Evolutionary conservation across 2,113 vertebrate species (phyloP), one percentile per base, ranked within the genome.

Genomic region (Xyliphius kryptos): DNA sequence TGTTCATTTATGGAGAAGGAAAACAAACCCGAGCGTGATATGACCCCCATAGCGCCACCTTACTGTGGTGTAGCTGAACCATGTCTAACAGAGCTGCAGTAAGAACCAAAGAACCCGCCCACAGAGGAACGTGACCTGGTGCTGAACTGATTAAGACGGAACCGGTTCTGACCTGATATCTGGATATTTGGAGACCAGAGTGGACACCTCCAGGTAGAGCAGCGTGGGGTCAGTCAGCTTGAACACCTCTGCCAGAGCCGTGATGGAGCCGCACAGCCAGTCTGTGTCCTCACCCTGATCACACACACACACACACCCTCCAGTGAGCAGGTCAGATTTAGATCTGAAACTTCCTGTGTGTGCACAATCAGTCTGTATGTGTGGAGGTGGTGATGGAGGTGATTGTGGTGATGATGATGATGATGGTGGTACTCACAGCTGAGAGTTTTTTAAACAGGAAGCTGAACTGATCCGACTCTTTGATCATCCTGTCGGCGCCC

Each of bases 201-300:
- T 98, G 40, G 93, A 92, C 66, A 99, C 91, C 77, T 99, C 96
- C 66, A 99, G 83, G 68, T 92, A 97, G 19, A 99, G 89, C 47
- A 99, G 85, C 0, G 93, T 92, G n/a, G 96, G 94, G 73, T 99
- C 96, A 0, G 93, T 97, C 41, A 99, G 87, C 76, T 98, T 99
- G 63, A 99, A 93, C 17, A 99, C 96, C 58, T 99, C 96, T 1
- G 95, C 96, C 2, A 98, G 89, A 8, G 92, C 92, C 46, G 88
- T 46, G 53, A 99, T 97, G 21, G 92, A 89, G 4, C 89, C 91
- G 66, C 94, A 98, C 15, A 96, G 87, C 3, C 80, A 66, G 41
- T 93, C 92, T 0, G 85, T 88, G 15, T 94, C 91, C 63, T 93
- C 91, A 6, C 87, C 82, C 87, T 87, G 9, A 5, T 4, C 10